Conservation (phyloP, 2,888 invertebrate genomes). For the Mimas tiliae region DNA sequence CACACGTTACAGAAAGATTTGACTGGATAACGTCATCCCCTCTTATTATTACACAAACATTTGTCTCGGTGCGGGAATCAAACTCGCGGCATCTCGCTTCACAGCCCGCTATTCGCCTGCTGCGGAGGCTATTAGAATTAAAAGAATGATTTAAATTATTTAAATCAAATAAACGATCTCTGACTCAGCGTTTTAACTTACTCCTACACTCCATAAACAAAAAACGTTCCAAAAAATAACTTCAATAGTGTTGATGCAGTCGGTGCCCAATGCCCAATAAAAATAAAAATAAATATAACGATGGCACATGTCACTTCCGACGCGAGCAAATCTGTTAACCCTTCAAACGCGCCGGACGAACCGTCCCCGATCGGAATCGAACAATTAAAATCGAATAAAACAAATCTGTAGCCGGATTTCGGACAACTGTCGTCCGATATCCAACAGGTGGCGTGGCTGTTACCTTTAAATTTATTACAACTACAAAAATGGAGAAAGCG, state of each 20-base stretch:
- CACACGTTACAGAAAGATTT: too few relatives aligned
- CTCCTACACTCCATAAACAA: too few relatives aligned
- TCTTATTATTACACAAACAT: too few relatives aligned
- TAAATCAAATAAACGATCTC: too few relatives aligned
- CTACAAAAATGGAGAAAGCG: conserved; percentile 72
- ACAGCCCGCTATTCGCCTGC: too few relatives aligned
- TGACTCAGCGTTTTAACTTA: too few relatives aligned
- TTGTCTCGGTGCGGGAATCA: too few relatives aligned
- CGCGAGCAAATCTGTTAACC: conserved; percentile 75
- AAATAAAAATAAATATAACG: conserved; percentile 70
- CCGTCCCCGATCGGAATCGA: conserved; percentile 54
- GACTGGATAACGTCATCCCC: too few relatives aligned
- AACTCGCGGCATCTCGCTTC: too few relatives aligned
- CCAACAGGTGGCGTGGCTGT: conserved; percentile 66
- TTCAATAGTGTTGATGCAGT: not conserved
- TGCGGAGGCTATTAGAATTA: too few relatives aligned
- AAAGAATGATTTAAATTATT: too few relatives aligned
- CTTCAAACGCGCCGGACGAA: conserved; percentile 49
- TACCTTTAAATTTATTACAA: conserved; percentile 39
- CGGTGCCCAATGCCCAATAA: conserved; percentile 21
- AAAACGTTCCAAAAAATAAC: too few relatives aligned
- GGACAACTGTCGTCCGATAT: conserved; percentile 74
- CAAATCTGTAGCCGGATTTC: conserved; percentile 78
- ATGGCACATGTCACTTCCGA: conserved; percentile 83
- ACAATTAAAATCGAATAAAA: conserved; percentile 85